Evolutionary conservation across 1,140 invertebrate species (phyloP), one percentile per base, ranked within the genome.

Genomic region (Bombus waltoni): DNA sequence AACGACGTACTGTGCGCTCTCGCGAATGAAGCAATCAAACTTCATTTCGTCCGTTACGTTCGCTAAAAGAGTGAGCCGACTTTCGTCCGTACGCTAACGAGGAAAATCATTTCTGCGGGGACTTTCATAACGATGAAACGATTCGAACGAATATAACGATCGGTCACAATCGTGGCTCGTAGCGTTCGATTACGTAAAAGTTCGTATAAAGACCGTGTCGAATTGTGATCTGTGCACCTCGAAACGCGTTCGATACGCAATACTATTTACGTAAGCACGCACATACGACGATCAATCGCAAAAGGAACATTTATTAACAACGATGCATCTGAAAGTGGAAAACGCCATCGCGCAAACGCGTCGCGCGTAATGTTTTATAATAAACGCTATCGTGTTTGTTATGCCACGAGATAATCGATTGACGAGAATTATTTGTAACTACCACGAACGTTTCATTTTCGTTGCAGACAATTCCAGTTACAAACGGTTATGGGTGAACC

Each of bases 131-230:
- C 35, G 35, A 77, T 9, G 22, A 25, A 38, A 59, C 28, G 53
- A 59, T n/a, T 47, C n/a, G 11, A 80, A 38, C 42, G 22, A 15
- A 28, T 40, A 47, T 53, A 40, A 68, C 11, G 38, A 18, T 13
- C 47, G 70, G 11, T 35, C 53, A 40, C 38, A 22, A 44, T n/a
- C 22, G 25, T n/a, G 15, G 11, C 8, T n/a, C 28, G 59, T n/a
- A n/a, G 10, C 44, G 65, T 18, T 35, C 72, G 38, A 53, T 81
- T 81, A 74, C 38, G 53, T 81, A 81, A 81, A 81, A 74, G 40
- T 73, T 38, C 32, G 57, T 9, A 57, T 53, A 57, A 44, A 66
- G 8, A 22, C 53, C 35, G 32, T 35, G 40, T 71, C 66, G 78
- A 80, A 71, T 70, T 71, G 40, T 35, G 77, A 42, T n/a, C 22